phyloP scores from a whole-genome alignment of 2,888 invertebrate species.

The Drosophila mayaguana region DNA sequence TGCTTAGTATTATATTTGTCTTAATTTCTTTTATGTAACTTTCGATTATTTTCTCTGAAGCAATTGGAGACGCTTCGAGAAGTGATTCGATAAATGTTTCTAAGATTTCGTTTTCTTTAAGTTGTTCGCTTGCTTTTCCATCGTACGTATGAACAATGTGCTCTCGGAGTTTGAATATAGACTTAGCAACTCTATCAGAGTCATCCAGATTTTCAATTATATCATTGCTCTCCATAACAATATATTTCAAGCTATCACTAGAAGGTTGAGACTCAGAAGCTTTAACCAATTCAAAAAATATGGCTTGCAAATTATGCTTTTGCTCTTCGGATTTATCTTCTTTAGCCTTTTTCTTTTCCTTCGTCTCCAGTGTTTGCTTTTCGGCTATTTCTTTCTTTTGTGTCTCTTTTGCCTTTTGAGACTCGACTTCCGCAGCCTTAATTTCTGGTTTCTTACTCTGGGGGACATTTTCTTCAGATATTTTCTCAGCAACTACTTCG shows the following conservation, averaged over 20 bases:
- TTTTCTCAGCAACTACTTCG: constrained; percentile 4
- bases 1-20: constrained; percentile 46
- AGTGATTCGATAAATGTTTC: constrained; percentile 56
- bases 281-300: constrained; percentile 23
- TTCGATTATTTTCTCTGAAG: constrained; percentile 35
- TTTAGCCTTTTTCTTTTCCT: constrained; percentile 2
- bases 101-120: constrained; percentile 29
- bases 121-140: constrained; percentile 43
- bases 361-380: neutral
- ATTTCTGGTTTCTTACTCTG: neutral
- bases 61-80: constrained; percentile 46
- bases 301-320: constrained; percentile 23
- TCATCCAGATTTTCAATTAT: constrained; percentile 47
- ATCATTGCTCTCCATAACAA: constrained; percentile 38
- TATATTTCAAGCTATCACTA: constrained; percentile 18
- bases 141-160: constrained; percentile 83
- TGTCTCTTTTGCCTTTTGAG: neutral
- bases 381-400: too few species aligned
- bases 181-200: constrained; percentile 56
- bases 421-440: neutral
- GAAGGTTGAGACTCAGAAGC: neutral
- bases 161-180: constrained; percentile 76
- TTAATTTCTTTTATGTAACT: constrained; percentile 54
- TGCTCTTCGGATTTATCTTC: neutral
- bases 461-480: constrained; percentile 8